A percentile compares a stretch with the other conserved stretches of the same genome.
Conservation (phyloP, 2,113 vertebrate species). For the Platanista minor region DNA sequence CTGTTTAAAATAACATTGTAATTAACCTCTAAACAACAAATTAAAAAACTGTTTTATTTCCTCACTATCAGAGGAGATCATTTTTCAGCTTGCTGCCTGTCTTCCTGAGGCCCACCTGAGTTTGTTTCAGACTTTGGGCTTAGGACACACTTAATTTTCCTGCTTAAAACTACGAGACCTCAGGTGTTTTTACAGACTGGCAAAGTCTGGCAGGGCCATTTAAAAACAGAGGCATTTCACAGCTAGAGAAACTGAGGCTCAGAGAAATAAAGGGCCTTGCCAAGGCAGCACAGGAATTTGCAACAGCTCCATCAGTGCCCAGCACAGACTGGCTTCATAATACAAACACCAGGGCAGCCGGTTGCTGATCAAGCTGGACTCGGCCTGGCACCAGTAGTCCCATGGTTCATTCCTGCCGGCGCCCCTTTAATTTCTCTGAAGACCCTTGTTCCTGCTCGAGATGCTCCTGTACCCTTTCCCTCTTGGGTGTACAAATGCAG, state of each 20-base stretch:
- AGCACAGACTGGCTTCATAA: not conserved
- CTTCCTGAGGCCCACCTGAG: not conserved
- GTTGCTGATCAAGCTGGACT: not conserved
- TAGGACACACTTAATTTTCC: not conserved
- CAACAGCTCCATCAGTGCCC: not conserved
- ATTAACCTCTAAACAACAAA: not conserved
- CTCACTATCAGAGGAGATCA: not conserved
- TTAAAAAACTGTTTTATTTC: not conserved
- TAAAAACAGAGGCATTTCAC: not conserved
- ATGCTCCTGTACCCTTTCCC: not conserved
- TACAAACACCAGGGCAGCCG: accelerated
- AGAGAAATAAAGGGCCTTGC: not conserved
- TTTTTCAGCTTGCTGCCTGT: not conserved
- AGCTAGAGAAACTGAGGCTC: not conserved
- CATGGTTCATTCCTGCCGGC: not conserved
- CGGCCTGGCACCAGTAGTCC: no score
- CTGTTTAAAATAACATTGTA: not conserved
- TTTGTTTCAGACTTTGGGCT: not conserved
- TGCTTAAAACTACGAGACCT: not conserved
- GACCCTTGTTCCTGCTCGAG: not conserved
- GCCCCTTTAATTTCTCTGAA: not conserved
- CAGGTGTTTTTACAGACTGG: not conserved
- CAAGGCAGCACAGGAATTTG: not conserved
- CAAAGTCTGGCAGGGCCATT: not conserved
- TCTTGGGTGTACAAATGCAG: not conserved